Evolutionary conservation across 2,888 invertebrate species (phyloP), one percentile per base, ranked within the genome.

Genomic region (Bombylius discolor): DNA sequence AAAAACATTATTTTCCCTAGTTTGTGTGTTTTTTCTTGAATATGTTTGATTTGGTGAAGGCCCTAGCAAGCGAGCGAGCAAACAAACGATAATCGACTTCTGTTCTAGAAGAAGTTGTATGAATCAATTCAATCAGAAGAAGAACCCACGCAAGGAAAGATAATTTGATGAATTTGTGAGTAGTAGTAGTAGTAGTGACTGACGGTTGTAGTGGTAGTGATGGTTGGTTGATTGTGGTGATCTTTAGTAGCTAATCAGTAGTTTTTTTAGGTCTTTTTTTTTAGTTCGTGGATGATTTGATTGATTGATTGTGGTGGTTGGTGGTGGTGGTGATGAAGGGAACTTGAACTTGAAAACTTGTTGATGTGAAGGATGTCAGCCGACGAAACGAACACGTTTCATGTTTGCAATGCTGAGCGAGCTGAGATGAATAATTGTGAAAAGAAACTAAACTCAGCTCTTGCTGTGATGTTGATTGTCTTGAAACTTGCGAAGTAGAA

Each of bases 81-180:
- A 23, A 23, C 23, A 23, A 23, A 23, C 23, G 23, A 23, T 23
- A 23, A 23, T 23, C 23, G 23, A 23, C 23, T 23, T 23, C 23
- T 23, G 23, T 23, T 23, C 23, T 23, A 23, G 23, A 23, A 23
- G 23, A 23, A 23, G 23, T 23, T 23, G 23, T 23, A 23, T 23
- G 23, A 23, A 23, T 23, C 23, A 23, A 23, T 23, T 23, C 23
- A 23, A 23, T 23, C 23, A 23, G 23, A 23, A 23, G 23, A 23
- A 23, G 23, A 23, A 23, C 23, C 23, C 23, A 23, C 23, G 23
- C 23, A 23, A 23, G 23, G 23, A 23, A 23, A 23, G 23, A 23
- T 23, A 23, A 61, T 58, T 60, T 59, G 62, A 58, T 62, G 61
- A 60, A 61, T 60, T 61, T 57, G 57, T 59, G 49, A 52, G 55